These are phyloP conservation scores for Ennomos erosarius DNA, from an alignment of 2,888 invertebrate genomes.

Conservation along the genomic window DNA sequence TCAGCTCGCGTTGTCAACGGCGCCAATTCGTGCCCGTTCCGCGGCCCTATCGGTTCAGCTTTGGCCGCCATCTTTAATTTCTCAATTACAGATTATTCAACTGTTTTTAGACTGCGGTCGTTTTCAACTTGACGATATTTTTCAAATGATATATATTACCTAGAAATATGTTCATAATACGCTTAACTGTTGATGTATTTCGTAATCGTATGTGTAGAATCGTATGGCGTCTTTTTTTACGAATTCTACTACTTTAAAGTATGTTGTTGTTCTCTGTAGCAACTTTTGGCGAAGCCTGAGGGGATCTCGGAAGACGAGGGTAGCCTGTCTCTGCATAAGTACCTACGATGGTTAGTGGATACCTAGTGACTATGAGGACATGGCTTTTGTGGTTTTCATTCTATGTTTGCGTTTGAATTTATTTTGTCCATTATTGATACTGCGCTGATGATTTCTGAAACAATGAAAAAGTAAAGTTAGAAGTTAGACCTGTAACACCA, in stretches of 20 bases:
- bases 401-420: constrained; percentile 1
- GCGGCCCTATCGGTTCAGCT: constrained; percentile 82
- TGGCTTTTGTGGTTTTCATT: not conserved
- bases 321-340: constrained; percentile 76
- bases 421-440: constrained; percentile 13
- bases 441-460: constrained; percentile 13
- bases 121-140: constrained; percentile 77
- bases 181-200: constrained; percentile 67
- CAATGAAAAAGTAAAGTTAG: constrained; percentile 7
- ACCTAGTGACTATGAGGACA: constrained; percentile 10
- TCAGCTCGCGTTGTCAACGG: constrained; percentile 89
- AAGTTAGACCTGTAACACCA: too few relatives aligned
- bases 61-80: constrained; percentile 72
- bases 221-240: constrained; percentile 82
- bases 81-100: not conserved
- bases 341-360: constrained; percentile 18
- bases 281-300: constrained; percentile 77
- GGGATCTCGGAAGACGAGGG: constrained; percentile 76
- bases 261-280: constrained; percentile 72
- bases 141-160: constrained; percentile 71
- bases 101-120: constrained; percentile 46
- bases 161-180: constrained; percentile 80
- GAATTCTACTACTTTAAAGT: constrained; percentile 78
- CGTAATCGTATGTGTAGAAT: constrained; percentile 77
- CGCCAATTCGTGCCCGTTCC: constrained; percentile 92